Evolutionary conservation across 2,888 invertebrate species (phyloP), one percentile per base, ranked within the genome.

Genomic region (Aquatica leii): DNA sequence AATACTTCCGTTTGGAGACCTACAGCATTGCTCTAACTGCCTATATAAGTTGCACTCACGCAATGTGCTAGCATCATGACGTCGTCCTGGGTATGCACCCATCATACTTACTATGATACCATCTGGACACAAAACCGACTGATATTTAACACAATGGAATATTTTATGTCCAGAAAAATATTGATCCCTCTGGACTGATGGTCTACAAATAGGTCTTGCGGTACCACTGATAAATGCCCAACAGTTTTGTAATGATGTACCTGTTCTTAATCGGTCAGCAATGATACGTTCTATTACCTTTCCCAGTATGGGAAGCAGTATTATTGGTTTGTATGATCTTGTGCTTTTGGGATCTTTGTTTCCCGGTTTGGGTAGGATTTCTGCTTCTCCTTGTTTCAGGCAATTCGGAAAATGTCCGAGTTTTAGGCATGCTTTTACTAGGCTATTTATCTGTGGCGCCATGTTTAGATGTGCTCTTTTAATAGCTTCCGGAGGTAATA

Each of bases 51-150:
- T 8, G 4, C 64, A 61, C 21, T 72, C 68, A 37, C 68, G 54
- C 48, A 71, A 70, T 11, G 70, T 71, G 9, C 62, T 63, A 11
- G 69, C 69, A 62, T 70, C 69, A 67, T 71, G 68, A n/a, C 69
- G 52, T 14, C 69, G 40, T 34, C 68, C 66, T 15, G 55, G 43
- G 61, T 43, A 68, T 35, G 66, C 48, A 18, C 67, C 71, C 14
- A 51, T 65, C 9, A 67, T 35, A 41, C 60, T 69, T 12, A 63
- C 54, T 15, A 66, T 58, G 49, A 70, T 64, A 9, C 68, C 70
- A 65, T 71, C 69, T 14, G 71, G 71, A 61, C 59, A 59, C 14
- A 71, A 15, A 17, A 71, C 65, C 11, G 63, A 70, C 50, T 70
- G 69, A 58, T 63, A 71, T 53, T 71, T 72, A 1, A 71, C 31